phyloP scores from a whole-genome alignment of 92 coral and sea anemone genomes.

The Galaxea fascicularis region DNA sequence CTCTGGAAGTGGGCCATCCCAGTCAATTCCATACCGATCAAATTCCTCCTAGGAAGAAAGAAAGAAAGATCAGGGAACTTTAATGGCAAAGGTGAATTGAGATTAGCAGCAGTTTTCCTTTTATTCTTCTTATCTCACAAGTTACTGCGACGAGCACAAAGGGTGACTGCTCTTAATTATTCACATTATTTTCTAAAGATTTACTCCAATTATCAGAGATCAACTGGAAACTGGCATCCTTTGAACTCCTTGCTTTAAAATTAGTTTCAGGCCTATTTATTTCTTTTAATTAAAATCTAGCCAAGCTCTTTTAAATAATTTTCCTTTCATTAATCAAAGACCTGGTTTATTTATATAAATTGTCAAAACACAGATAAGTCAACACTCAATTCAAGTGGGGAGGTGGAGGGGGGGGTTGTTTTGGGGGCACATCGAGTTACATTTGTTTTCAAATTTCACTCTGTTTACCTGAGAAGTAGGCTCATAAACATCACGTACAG shows the following conservation, averaged over 20 bases:
- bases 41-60: conserved; percentile 58
- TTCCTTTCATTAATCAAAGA: conserved; percentile 1
- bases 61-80: conserved; percentile 18
- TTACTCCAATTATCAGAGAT: conserved; percentile 31
- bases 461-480: conserved; percentile 36
- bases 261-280: conserved; percentile 1
- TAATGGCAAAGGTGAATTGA: conserved; percentile 15
- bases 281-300: conserved; percentile 16
- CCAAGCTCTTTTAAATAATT: conserved; percentile 24
- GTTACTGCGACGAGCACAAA: conserved; percentile 19
- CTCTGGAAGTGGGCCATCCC: conserved; percentile 75
- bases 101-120: conserved; percentile 13
- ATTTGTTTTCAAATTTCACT: conserved; percentile 21
- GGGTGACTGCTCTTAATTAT: conserved; percentile 23
- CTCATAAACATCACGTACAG: conserved; percentile 52
- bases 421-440: conserved; percentile 23
- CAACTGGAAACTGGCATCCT: conserved; percentile 19
- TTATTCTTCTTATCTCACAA: conserved; percentile 21
- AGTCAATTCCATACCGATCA: conserved; percentile 64
- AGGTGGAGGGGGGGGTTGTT: conserved; percentile 19
- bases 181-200: conserved; percentile 9
- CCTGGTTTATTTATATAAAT: conserved; percentile 27
- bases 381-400: conserved; percentile 19
- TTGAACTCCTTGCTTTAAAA: conserved; percentile 19
- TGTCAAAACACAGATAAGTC: background rate